These are phyloP conservation scores for Parnassius orleans DNA, from an alignment of 2,888 invertebrate species.

Conservation along the genomic window DNA sequence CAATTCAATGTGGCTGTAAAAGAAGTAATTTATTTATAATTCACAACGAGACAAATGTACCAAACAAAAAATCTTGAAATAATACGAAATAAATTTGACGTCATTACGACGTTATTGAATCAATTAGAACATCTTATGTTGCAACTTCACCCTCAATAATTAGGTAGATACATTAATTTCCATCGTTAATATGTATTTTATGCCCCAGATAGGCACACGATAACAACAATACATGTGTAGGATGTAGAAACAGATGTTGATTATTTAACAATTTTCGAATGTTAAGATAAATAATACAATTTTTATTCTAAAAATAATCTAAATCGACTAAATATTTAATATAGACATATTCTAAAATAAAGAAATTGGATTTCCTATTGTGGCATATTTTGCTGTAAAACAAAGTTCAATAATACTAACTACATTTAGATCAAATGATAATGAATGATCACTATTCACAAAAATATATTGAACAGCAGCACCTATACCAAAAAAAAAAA, in stretches of 20 bases:
- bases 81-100: slow-evolving; percentile 53
- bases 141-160: slow-evolving; percentile 49
- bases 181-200: slow-evolving; percentile 45
- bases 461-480: slow-evolving; percentile 50
- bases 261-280: slow-evolving; percentile 62
- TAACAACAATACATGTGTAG: slow-evolving; percentile 49
- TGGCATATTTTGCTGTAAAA: slow-evolving; percentile 45
- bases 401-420: slow-evolving; percentile 23
- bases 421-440: slow-evolving; percentile 35
- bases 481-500: slow-evolving; percentile 52
- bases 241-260: slow-evolving; percentile 48
- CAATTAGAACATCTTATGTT: slow-evolving; percentile 42
- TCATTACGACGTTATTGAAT: slow-evolving; percentile 24
- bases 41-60: slow-evolving; percentile 70
- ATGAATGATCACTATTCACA: slow-evolving; percentile 48
- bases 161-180: slow-evolving; percentile 42
- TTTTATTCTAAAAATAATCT: slow-evolving; percentile 71
- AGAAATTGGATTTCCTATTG: slow-evolving; percentile 64
- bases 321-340: slow-evolving; percentile 76
- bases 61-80: slow-evolving; percentile 62
- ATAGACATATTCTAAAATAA: slow-evolving; percentile 70
- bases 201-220: slow-evolving; percentile 46
- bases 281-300: slow-evolving; percentile 79
- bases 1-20: slow-evolving; percentile 60
- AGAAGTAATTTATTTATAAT: slow-evolving; percentile 79